phyloP scores from a whole-genome alignment of 1,140 invertebrate species.

The Sesamia nonagrioides region DNA sequence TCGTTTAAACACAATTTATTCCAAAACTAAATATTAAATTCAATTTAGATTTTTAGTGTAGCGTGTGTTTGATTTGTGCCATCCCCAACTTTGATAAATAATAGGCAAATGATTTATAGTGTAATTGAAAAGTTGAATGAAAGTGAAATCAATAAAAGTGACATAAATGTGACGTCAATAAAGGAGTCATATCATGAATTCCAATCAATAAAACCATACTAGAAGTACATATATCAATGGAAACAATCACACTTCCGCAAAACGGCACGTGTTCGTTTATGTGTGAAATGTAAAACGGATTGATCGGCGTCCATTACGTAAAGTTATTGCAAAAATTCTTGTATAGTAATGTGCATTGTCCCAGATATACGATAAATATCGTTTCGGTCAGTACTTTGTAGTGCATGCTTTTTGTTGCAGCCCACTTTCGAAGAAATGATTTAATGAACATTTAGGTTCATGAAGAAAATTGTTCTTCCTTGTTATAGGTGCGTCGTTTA shows the following conservation, averaged over 20 bases:
- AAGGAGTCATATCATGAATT: too few species aligned
- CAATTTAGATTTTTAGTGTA: too few species aligned
- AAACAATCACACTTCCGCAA: constrained; percentile 31
- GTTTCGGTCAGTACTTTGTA: constrained; percentile 49
- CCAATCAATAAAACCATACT: background rate
- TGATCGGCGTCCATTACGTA: constrained; percentile 43
- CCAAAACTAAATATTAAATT: too few species aligned
- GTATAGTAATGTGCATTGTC: constrained; percentile 43
- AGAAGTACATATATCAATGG: constrained; percentile 14
- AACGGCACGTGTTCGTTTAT: constrained; percentile 31
- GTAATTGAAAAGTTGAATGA: too few species aligned
- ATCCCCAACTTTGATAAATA: too few species aligned
- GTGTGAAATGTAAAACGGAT: constrained; percentile 32
- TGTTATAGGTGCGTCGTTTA: background rate
- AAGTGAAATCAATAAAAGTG: too few species aligned
- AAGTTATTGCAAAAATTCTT: constrained; percentile 49
- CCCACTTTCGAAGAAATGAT: constrained; percentile 13
- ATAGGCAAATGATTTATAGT: too few species aligned
- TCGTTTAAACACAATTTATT: too few species aligned
- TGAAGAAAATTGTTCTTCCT: constrained; percentile 3
- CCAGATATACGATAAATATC: constrained; percentile 41
- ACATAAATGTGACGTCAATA: too few species aligned
- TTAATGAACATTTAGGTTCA: background rate
- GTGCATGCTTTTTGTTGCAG: background rate
- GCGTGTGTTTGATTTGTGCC: too few species aligned